Conservation (phyloP, 2,797 vertebrate species). For the Pseudomugil gertrudae region DNA sequence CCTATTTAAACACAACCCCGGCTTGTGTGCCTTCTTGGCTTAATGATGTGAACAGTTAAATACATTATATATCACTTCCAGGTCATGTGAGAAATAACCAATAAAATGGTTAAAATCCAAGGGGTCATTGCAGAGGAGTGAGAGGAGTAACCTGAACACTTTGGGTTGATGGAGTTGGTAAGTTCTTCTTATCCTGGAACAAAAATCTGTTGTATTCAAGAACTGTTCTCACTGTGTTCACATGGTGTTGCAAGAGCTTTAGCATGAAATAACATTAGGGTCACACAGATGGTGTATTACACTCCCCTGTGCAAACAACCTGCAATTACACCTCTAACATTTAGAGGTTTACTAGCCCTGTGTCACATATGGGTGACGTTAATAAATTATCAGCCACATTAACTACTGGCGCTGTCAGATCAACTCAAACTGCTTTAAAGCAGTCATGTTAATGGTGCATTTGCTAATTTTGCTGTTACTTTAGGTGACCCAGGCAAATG, state of each 20-base stretch:
- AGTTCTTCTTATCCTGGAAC: too few relatives aligned
- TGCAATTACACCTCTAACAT: background rate
- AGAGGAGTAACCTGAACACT: too few relatives aligned
- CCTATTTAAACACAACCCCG: too few relatives aligned
- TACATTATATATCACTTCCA: too few relatives aligned
- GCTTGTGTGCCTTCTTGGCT: too few relatives aligned
- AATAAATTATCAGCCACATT: background rate
- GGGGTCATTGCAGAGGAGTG: too few relatives aligned
- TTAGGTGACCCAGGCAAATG: background rate
- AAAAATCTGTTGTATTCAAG: too few relatives aligned
- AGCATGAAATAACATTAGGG: background rate
- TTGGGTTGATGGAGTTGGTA: too few relatives aligned
- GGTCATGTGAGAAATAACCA: too few relatives aligned
- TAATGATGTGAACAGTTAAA: too few relatives aligned
- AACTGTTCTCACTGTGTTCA: background rate
- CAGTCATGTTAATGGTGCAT: conserved; percentile 2
- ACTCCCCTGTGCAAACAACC: background rate
- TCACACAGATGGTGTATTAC: background rate
- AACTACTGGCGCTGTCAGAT: background rate
- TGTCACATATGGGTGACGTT: background rate
- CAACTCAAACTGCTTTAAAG: background rate
- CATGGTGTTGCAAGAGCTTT: too few relatives aligned
- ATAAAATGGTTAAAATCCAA: too few relatives aligned
- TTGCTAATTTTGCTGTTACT: conserved; percentile 7
- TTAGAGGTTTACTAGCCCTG: background rate